Evolutionary conservation across 2,113 vertebrate genomes (phyloP).

Genomic region (Chionodraco myersi): DNA sequence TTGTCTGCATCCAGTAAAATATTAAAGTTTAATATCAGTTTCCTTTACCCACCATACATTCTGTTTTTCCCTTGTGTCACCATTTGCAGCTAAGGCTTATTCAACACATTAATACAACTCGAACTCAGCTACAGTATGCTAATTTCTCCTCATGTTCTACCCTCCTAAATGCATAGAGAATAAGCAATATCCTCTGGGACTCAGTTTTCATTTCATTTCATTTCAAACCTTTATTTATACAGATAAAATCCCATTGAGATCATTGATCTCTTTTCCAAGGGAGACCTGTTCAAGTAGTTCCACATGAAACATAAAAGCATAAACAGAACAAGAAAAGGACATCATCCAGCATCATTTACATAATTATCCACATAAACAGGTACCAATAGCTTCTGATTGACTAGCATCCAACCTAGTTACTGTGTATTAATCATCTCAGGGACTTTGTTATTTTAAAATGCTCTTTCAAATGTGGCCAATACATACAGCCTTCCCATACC

Average conservation of each 20-base stretch:
- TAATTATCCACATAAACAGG: no score
- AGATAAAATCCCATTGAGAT: no score
- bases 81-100: background rate
- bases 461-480: background rate
- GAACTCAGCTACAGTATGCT: background rate
- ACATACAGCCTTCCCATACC: background rate
- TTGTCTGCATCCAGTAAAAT: background rate
- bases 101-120: background rate
- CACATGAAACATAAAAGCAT: no score
- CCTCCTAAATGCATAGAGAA: slow-evolving; percentile 6
- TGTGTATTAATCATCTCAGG: background rate
- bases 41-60: background rate
- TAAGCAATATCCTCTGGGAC: background rate
- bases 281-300: no score
- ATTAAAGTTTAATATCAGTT: background rate
- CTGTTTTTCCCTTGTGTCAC: background rate
- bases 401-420: background rate
- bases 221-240: no score
- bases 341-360: no score
- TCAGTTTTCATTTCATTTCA: background rate
- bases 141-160: background rate
- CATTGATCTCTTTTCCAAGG: no score
- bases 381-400: no score
- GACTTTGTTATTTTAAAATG: background rate
- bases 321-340: no score